Evolutionary conservation across 2,797 vertebrate species (phyloP), one percentile per base, ranked within the genome.

Genomic region (Smutsia temminckii): DNA sequence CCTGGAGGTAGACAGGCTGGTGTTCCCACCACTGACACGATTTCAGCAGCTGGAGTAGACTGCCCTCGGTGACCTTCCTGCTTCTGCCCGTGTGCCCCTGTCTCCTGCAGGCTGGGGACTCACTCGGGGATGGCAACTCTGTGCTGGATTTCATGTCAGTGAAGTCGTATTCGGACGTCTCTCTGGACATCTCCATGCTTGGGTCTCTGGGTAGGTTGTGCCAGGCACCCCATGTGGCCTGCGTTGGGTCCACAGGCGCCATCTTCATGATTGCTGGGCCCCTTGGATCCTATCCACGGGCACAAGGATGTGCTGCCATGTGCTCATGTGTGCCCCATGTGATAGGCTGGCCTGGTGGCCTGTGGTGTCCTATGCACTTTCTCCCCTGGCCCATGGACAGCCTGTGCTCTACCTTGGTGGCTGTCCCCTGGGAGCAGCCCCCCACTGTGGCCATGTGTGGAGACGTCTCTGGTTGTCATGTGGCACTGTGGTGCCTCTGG

Each of bases 111-210:
- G 98, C 99, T 94, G 98, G 98, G 83, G 99, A 99, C 57, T 97
- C 98, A 34, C 75, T 98, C 49, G 98, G 98, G n/a, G 99, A 99
- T 29, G 98, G 99, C 42, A 98, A 98, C 85, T 99, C 99, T 8
- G 99, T 99, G 57, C 98, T 99, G 98, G 99, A 99, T 95, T 99
- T 99, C 96, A 99, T 99, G 97, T 99, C 99, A 2, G 98, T 99
- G 98, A 99, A 99, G 98, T 98, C 98, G 0, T 99, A 99, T 95
- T 99, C 99, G 0, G 99, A 99, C 74, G 99, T 99, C 93, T 99
- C 99, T 88, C 98, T 99, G 46, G 99, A 99, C 95, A 99, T 99
- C 96, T 99, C 99, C 71, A 98, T 99, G 99, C 98, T 99, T 49
- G 99, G 99, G 98, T 99, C 99, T 0, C 98, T 99, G 96, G 99